phyloP scores from a whole-genome alignment of 2,888 invertebrate genomes.

The Euclidia mi region DNA sequence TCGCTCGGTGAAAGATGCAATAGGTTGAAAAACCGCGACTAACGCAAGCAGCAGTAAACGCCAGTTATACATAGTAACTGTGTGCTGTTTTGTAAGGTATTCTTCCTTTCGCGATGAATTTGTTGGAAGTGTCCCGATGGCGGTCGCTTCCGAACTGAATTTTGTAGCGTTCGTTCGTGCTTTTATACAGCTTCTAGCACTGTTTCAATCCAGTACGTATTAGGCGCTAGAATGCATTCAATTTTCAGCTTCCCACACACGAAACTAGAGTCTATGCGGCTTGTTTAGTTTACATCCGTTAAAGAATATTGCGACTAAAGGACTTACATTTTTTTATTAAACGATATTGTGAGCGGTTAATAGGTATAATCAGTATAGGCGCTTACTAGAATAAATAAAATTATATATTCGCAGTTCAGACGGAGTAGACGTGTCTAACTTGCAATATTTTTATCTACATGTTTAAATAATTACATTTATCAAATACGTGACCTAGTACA shows the following conservation, averaged over 20 bases:
- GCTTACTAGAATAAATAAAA: no score
- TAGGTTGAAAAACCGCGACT: conserved; percentile 79
- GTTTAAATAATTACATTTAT: no score
- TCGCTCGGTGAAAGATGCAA: conserved; percentile 73
- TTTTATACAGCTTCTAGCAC: conserved; percentile 74
- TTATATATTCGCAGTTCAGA: no score
- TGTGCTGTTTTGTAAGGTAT: conserved; percentile 60
- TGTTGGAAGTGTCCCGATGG: conserved; percentile 71
- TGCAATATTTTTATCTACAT: no score
- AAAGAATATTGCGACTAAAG: no score
- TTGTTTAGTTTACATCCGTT: conserved; percentile 37
- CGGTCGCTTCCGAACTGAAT: conserved; percentile 79
- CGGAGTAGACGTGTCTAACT: no score
- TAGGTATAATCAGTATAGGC: no score
- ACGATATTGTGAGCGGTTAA: no score
- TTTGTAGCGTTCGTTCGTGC: conserved; percentile 45
- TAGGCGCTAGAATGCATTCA: conserved; percentile 86
- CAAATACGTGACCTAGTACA: no score
- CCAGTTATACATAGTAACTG: conserved; percentile 88
- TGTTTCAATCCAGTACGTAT: conserved; percentile 75
- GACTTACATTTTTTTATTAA: no score
- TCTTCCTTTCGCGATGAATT: conserved; percentile 62
- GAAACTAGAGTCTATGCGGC: conserved; percentile 35
- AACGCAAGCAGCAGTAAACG: conserved; percentile 83
- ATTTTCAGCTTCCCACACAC: conserved; percentile 83